Percentiles rank a stretch among this genome's conserved stretches.
Conservation (phyloP, 2,888 invertebrate genomes). For the Rhagonycha lutea region DNA sequence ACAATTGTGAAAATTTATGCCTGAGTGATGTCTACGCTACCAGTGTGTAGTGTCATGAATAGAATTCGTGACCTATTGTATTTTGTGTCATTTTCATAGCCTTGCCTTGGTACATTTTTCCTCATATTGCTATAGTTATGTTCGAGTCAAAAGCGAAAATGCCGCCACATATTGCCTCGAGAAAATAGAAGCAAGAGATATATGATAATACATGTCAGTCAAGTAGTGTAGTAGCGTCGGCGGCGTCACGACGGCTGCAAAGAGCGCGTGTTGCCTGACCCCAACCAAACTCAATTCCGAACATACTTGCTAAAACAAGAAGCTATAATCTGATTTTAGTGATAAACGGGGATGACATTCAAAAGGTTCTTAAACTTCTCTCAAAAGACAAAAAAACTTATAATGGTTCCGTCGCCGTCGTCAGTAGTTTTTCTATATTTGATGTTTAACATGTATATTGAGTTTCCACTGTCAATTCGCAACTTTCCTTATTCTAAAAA, state of each 20-base stretch:
- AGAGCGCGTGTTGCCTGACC: constrained; percentile 16
- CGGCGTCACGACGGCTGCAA: constrained; percentile 9
- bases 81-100: constrained; percentile 36
- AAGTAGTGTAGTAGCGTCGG: constrained; percentile 22
- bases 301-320: constrained; percentile 18
- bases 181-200: constrained; percentile 30
- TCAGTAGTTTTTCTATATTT: neutral
- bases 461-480: neutral
- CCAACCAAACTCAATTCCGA: constrained; percentile 5
- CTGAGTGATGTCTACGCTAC: constrained; percentile 35
- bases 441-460: neutral
- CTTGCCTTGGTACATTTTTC: constrained; percentile 35
- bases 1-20: neutral
- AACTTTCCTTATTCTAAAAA: neutral
- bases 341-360: constrained; percentile 19
- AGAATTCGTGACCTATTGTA: constrained; percentile 37
- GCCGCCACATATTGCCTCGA: constrained; percentile 31
- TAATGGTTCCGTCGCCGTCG: neutral
- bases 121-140: constrained; percentile 33
- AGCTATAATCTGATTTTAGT: constrained; percentile 23
- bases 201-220: constrained; percentile 39
- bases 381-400: neutral
- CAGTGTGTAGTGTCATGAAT: constrained; percentile 31
- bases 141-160: constrained; percentile 26
- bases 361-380: constrained; percentile 14